These are phyloP conservation scores for Leptatherina wallacei DNA, from an alignment of 2,797 vertebrate species.

Conservation along the genomic window DNA sequence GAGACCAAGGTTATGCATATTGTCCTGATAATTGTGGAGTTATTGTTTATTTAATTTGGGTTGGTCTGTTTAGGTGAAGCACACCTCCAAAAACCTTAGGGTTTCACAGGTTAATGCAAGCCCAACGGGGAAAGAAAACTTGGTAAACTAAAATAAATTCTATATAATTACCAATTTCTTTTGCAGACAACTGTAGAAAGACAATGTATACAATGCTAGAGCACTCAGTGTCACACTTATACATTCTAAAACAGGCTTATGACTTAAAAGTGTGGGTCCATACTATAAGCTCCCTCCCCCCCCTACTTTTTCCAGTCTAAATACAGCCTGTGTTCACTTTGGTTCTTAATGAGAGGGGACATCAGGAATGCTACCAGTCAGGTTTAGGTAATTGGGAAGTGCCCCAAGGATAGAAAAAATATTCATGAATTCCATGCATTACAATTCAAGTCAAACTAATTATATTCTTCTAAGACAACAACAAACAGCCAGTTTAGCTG, in stretches of 20 bases:
- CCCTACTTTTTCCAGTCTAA: background rate
- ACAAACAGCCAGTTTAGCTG: background rate
- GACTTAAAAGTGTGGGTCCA: background rate
- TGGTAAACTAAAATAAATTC: background rate
- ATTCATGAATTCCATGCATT: constrained; percentile 17
- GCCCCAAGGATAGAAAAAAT: background rate
- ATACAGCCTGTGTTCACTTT: background rate
- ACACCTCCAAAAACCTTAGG: too few relatives aligned
- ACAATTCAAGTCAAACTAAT: too few relatives aligned
- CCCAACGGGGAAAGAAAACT: background rate
- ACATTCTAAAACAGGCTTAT: background rate
- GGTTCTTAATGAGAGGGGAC: background rate
- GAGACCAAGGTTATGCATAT: too few relatives aligned
- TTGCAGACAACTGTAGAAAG: background rate
- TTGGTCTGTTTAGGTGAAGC: too few relatives aligned
- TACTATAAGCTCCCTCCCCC: background rate
- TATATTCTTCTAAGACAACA: background rate
- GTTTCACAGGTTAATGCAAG: background rate
- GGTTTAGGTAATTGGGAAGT: constrained; percentile 22
- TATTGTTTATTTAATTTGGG: too few relatives aligned
- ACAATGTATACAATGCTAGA: too few relatives aligned
- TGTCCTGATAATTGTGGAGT: too few relatives aligned
- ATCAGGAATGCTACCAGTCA: constrained; percentile 53
- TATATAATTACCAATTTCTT: constrained; percentile 1
- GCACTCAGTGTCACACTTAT: background rate